Evolutionary conservation across 64 coral and sea anemone species (phyloP).

Genomic region (Dendronephthya gigantea): DNA sequence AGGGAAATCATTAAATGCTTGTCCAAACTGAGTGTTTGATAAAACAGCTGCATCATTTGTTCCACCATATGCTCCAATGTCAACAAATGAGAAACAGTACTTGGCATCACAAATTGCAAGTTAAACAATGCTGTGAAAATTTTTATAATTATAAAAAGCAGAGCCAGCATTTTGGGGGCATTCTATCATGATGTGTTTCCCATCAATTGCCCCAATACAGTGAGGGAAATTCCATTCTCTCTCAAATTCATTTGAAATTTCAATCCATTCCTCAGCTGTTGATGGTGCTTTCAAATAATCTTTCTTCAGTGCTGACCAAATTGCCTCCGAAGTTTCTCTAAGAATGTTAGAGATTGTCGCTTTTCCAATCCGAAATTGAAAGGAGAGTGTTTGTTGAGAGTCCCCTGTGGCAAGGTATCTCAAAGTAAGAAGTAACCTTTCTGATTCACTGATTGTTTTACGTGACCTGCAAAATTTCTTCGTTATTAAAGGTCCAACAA

Average conservation of each 20-base stretch:
- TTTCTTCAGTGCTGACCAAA: slow-evolving; percentile 21
- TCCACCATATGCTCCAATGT: slow-evolving; percentile 31
- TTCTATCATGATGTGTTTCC: neutral
- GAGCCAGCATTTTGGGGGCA: neutral
- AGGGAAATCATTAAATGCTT: slow-evolving; percentile 26
- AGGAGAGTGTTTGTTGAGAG: slow-evolving; percentile 7
- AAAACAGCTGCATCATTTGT: slow-evolving; percentile 36
- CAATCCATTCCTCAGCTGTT: neutral
- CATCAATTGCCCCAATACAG: neutral
- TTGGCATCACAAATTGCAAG: slow-evolving; percentile 36
- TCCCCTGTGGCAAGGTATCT: slow-evolving; percentile 14
- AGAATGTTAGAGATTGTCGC: slow-evolving; percentile 7
- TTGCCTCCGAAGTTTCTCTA: slow-evolving; percentile 16
- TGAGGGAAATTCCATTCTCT: neutral
- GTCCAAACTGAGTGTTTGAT: slow-evolving; percentile 14
- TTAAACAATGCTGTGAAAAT: slow-evolving; percentile 38
- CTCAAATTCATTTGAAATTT: neutral
- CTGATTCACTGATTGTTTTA: neutral
- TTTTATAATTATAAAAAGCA: slow-evolving; percentile 16
- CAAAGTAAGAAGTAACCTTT: neutral
- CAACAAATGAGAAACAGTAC: slow-evolving; percentile 36
- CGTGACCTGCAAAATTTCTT: neutral
- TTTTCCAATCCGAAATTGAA: slow-evolving; percentile 21
- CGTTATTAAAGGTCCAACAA: neutral
- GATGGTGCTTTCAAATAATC: slow-evolving; percentile 35